Evolutionary conservation across 2,888 invertebrate genomes (phyloP).

Genomic region (Drosophila vallismaia): DNA sequence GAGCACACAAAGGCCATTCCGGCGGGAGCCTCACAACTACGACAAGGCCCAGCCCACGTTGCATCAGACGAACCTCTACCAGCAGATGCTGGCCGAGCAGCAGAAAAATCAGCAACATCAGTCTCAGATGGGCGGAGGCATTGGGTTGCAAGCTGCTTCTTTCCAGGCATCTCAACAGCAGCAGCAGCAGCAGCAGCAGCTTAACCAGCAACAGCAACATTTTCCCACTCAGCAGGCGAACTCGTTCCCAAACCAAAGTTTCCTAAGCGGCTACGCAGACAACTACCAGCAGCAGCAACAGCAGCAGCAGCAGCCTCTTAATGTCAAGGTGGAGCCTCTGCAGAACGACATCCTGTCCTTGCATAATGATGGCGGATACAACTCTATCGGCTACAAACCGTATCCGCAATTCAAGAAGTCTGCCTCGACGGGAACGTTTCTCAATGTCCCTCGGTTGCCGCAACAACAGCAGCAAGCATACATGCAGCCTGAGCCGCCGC

Average conservation of each 20-base stretch:
- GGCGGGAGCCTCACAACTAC: constrained; percentile 84
- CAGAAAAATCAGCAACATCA: constrained; percentile 71
- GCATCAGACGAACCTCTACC: constrained; percentile 84
- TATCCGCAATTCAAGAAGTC: constrained; percentile 82
- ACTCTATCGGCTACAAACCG: constrained; percentile 75
- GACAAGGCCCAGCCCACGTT: constrained; percentile 84
- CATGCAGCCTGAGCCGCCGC: constrained; percentile 67
- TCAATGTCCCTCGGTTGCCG: constrained; percentile 73
- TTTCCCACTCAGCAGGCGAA: constrained; percentile 60
- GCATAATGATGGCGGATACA: constrained; percentile 63
- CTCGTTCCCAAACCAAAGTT: constrained; percentile 55
- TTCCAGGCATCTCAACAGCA: constrained; percentile 68
- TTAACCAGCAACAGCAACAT: constrained; percentile 55
- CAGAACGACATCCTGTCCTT: constrained; percentile 76
- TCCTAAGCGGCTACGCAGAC: constrained; percentile 55
- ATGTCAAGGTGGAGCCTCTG: constrained; percentile 79
- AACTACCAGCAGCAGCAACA: constrained; percentile 66
- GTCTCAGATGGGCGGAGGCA: constrained; percentile 65
- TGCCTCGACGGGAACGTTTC: constrained; percentile 80
- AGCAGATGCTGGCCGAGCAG: constrained; percentile 84
- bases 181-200: constrained; percentile 32
- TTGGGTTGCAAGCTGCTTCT: constrained; percentile 56
- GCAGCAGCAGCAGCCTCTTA: constrained; percentile 63
- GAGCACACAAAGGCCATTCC: constrained; percentile 75
- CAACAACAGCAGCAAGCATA: constrained; percentile 64